These are phyloP conservation scores for Orius laevigatus DNA, from an alignment of 1,140 invertebrate species.

Conservation along the genomic window DNA sequence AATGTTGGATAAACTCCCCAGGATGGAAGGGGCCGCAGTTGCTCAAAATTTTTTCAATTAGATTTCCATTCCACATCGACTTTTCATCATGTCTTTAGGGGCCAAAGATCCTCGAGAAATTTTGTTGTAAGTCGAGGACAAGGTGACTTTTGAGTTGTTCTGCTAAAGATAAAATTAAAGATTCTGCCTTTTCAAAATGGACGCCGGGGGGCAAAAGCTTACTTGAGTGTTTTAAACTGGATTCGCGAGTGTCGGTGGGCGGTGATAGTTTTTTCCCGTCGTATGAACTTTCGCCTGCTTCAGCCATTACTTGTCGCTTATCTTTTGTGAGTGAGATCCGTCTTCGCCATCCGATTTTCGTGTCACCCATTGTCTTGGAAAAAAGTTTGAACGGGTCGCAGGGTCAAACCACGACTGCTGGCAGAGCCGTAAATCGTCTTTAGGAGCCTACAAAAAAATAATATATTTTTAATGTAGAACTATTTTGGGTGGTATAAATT, in stretches of 20 bases:
- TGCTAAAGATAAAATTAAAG: conserved; percentile 8
- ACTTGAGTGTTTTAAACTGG: conserved; percentile 77
- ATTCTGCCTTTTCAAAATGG: neutral
- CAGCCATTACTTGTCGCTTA: conserved; percentile 92
- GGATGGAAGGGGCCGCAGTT: conserved; percentile 62
- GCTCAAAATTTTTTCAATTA: conserved; percentile 60
- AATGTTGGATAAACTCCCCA: conserved; percentile 32
- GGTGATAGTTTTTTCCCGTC: conserved; percentile 74
- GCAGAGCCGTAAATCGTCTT: no score
- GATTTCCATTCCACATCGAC: conserved; percentile 48
- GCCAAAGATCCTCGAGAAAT: conserved; percentile 67
- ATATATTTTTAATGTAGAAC: no score
- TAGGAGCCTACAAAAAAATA: no score
- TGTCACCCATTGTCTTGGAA: conserved; percentile 77
- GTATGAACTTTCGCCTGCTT: conserved; percentile 85
- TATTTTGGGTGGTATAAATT: no score
- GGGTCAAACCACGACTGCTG: no score
- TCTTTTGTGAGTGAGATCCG: conserved; percentile 70
- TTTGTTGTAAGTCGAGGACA: conserved; percentile 54
- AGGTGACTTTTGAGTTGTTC: conserved; percentile 13
- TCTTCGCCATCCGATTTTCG: conserved; percentile 70
- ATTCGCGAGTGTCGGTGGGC: conserved; percentile 82
- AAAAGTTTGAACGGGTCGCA: conserved; percentile 45
- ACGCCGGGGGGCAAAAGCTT: conserved; percentile 21
- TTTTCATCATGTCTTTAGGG: conserved; percentile 64